Base-by-base conservation (phyloP, 2,113 vertebrate species). In the Mandrillus leucophaeus region DNA sequence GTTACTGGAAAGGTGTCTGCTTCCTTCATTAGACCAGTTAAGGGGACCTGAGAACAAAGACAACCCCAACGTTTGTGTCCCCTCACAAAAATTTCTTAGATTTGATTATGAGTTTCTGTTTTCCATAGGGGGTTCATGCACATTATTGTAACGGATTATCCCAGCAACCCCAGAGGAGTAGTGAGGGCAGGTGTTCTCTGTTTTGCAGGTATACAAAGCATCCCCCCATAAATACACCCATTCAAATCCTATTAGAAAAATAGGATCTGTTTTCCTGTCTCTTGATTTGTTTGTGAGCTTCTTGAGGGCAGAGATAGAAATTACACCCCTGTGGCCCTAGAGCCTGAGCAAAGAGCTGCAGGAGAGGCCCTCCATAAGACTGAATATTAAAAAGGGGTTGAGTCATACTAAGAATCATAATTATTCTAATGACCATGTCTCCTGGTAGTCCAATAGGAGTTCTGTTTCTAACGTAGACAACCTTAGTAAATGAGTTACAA, bases 391-490 rank as follows among this genome's bases (percentile, higher is more conserved):
- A 27, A 35, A 59, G 38, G 13, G 12, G 14, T 1, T 79, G 16
- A 89, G 5, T 68, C 66, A 86, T 32, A 5, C 22, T 83, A 91
- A 14, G 13, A 83, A 73, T n/a, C 38, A 8, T 30, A 25, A 59
- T 66, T 40, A 94, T 57, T 61, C 55, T 85, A 95, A 68, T 5
- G 4, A 91, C 25, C 57, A 45, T 12, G 76, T 80, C 70, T 90
- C 80, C 78, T 85, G 23, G 52, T 52, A 27, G 52, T 52, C 73
- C 57, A 90, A 45, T 0, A 82, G 9, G 11, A 93, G 22, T 80
- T 85, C 72, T 79, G n/a, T 20, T 95, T 96, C 88, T 78, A 75
- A 88, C 10, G 25, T 23, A 93, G 73, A 52, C 45, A 90, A 95
- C 23, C 88, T 75, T 72, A 68, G 80, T 50, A 75, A 85, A 84